Evolutionary conservation across 2,113 vertebrate species (phyloP).

Genomic region (Polypterus senegalus): DNA sequence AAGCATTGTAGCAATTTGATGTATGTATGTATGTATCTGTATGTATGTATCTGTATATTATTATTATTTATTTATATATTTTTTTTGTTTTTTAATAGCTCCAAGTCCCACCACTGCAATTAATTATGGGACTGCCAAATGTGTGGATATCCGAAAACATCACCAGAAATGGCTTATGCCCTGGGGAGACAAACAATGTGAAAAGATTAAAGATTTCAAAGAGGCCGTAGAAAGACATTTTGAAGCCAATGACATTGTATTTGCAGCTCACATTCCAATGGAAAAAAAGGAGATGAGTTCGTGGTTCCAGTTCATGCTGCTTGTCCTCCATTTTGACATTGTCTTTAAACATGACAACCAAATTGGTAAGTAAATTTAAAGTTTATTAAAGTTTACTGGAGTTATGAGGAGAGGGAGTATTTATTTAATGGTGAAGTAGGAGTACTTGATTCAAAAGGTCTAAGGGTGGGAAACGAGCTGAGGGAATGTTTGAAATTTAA

Average conservation of each 20-base stretch:
- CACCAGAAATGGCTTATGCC: constrained; percentile 82
- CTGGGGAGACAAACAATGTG: constrained; percentile 76
- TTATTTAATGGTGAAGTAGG: too few species aligned
- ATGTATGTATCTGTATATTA: too few species aligned
- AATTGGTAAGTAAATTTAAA: constrained; percentile 66
- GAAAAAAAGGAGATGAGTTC: constrained; percentile 84
- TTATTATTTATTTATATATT: too few species aligned
- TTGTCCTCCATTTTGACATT: constrained; percentile 89
- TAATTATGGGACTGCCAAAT: constrained; percentile 71
- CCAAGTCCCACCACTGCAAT: constrained; percentile 76
- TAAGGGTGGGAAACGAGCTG: too few species aligned
- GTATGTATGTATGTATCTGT: too few species aligned
- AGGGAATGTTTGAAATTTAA: too few species aligned
- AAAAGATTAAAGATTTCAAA: constrained; percentile 70
- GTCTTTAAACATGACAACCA: constrained; percentile 83
- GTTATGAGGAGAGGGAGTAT: too few species aligned
- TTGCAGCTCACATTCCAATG: constrained; percentile 76
- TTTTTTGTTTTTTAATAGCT: constrained; percentile 48
- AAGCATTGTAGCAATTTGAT: too few species aligned
- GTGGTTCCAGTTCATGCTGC: constrained; percentile 97
- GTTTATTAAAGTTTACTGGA: too few species aligned
- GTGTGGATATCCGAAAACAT: constrained; percentile 68
- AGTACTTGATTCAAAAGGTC: too few species aligned
- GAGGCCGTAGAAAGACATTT: constrained; percentile 77
- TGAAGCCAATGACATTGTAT: constrained; percentile 89